Evolutionary conservation across 2,113 vertebrate species (phyloP).

Genomic region (Pitta sordida): DNA sequence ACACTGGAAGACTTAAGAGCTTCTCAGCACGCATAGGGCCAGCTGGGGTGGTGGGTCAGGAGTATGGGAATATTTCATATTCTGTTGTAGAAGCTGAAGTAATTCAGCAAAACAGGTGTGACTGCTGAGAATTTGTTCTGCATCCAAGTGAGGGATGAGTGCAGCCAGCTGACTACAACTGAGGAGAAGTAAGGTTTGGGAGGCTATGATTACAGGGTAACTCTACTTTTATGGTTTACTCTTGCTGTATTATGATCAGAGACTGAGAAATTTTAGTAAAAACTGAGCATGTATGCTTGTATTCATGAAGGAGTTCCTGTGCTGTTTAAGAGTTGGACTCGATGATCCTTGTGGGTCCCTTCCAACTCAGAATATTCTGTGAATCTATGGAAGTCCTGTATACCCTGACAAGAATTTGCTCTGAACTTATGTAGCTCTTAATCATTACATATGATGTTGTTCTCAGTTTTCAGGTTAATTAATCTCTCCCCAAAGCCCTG

Average conservation of each 20-base stretch:
- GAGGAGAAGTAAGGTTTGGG: neutral
- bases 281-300: accelerated
- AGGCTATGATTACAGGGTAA: neutral
- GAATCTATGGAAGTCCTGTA: neutral
- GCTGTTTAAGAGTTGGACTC: too few relatives aligned
- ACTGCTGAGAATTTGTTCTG: neutral
- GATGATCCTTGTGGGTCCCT: too few relatives aligned
- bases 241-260: neutral
- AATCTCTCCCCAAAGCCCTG: neutral
- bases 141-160: neutral
- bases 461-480: neutral
- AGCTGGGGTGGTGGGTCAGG: neutral
- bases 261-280: neutral
- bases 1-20: neutral
- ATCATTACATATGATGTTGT: neutral
- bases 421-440: neutral
- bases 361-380: too few relatives aligned
- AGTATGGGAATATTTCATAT: neutral
- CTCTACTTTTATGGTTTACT: neutral
- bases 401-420: neutral
- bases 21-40: neutral
- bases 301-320: neutral
- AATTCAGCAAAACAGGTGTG: neutral
- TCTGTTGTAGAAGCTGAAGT: neutral
- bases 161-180: neutral